These are phyloP conservation scores for Heliocidaris tuberculata DNA, from an alignment of 35 echinoderm and acorn worm species.

Conservation along the genomic window DNA sequence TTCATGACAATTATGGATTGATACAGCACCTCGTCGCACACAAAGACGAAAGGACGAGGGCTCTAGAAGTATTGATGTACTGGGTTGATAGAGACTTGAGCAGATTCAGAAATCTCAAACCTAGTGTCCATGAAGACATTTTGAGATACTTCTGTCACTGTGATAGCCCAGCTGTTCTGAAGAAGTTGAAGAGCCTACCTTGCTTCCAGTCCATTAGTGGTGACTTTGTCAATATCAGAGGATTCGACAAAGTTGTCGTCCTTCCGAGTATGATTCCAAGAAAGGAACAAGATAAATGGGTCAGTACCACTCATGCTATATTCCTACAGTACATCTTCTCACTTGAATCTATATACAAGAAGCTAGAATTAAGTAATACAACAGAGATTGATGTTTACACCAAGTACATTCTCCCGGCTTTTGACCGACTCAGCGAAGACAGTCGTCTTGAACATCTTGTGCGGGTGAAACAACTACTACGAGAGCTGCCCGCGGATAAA, in stretches of 20 bases:
- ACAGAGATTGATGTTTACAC: conserved; percentile 1
- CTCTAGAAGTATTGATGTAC: conserved; percentile 5
- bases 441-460: too few relatives aligned
- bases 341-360: neutral
- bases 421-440: too few relatives aligned
- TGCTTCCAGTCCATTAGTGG: conserved; percentile 53
- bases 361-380: neutral
- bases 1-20: neutral
- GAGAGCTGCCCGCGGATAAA: too few relatives aligned
- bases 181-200: conserved; percentile 39
- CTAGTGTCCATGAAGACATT: neutral
- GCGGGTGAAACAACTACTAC: neutral
- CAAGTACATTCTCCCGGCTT: too few relatives aligned
- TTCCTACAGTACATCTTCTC: conserved; percentile 15
- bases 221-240: conserved; percentile 11
- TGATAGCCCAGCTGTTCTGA: neutral
- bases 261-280: neutral
- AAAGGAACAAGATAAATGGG: conserved; percentile 7
- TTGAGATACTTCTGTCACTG: conserved; percentile 14
- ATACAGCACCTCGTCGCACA: neutral
- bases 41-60: neutral
- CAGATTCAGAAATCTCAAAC: neutral
- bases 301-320: neutral
- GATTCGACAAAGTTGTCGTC: neutral
- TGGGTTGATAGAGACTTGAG: neutral